A percentile compares a stretch with the other conserved stretches of the same genome.
phyloP scores from a whole-genome alignment of 2,797 vertebrate genomes.

The Sebastes diaconus region DNA sequence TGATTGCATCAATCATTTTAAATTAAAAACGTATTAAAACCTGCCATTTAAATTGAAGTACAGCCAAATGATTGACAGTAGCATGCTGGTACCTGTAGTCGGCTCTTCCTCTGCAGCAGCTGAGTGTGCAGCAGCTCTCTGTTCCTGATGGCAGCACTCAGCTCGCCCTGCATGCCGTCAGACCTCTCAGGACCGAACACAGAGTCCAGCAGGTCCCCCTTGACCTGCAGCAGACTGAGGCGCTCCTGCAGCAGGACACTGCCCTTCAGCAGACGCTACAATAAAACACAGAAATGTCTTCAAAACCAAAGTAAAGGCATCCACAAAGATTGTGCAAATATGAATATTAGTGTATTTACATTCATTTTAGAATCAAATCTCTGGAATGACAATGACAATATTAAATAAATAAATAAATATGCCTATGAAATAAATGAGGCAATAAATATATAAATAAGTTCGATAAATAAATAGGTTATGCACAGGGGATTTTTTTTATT shows the following conservation, averaged over 20 bases:
- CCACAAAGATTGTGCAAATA: not conserved
- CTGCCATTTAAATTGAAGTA: not conserved
- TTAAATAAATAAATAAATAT: not conserved
- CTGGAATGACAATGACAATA: not conserved
- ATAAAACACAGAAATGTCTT: not conserved
- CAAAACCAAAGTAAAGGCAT: not conserved
- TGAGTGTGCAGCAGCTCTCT: conserved; percentile 86
- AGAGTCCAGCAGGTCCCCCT: conserved; percentile 82
- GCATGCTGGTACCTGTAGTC: conserved; percentile 76
- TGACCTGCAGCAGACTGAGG: conserved; percentile 81
- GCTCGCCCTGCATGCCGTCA: conserved; percentile 79
- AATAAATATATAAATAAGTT: not conserved
- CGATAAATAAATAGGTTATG: not conserved
- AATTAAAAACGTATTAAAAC: too few relatives aligned
- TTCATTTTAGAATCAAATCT: not conserved
- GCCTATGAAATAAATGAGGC: not conserved
- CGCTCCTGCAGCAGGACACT: conserved; percentile 87
- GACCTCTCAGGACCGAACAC: conserved; percentile 85
- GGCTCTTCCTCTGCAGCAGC: conserved; percentile 87
- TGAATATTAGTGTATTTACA: not conserved
- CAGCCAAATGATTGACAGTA: not conserved
- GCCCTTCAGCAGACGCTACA: conserved; percentile 81
- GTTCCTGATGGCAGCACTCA: conserved; percentile 76
- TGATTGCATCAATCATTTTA: too few relatives aligned
- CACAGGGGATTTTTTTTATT: not conserved